Percentiles rank a stretch among this genome's conserved stretches.
Evolutionary conservation across 1,140 invertebrate species (phyloP).

Genomic region (Neotoxoptera formosana): DNA sequence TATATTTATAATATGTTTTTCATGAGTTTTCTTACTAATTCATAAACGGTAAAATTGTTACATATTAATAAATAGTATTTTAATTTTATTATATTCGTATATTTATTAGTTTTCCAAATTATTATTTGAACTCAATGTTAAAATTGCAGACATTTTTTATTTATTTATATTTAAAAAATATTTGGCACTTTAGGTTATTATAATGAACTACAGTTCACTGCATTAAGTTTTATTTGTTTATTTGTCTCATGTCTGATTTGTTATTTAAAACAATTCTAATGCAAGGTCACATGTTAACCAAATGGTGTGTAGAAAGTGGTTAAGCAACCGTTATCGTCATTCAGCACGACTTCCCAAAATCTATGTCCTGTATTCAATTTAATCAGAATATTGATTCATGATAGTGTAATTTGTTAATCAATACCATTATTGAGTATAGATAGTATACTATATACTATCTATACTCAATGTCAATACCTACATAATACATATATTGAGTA

Average conservation of each 20-base stretch:
- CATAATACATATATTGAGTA: neutral
- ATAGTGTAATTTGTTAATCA: neutral
- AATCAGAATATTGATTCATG: neutral
- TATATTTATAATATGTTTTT: neutral
- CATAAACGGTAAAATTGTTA: neutral
- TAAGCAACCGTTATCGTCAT: constrained; percentile 12
- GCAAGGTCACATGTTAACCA: neutral
- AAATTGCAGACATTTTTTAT: neutral
- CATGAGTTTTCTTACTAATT: neutral
- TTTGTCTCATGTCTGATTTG: neutral
- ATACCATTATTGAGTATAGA: no score
- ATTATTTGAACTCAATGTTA: neutral
- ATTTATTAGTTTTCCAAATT: neutral
- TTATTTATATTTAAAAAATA: neutral
- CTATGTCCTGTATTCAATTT: constrained; percentile 6
- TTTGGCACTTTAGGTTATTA: neutral
- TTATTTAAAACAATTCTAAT: neutral
- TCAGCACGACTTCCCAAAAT: constrained; percentile 9
- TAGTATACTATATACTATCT: no score
- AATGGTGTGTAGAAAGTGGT: constrained; percentile 16
- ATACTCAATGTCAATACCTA: no score
- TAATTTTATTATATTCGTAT: neutral
- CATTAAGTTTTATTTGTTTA: constrained; percentile 22
- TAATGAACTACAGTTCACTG: neutral
- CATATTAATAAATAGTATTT: neutral